Percentiles rank a stretch among this genome's conserved stretches.
These are phyloP conservation scores for Nomada fabriciana DNA, from an alignment of 2,888 invertebrate genomes.

Conservation along the genomic window DNA sequence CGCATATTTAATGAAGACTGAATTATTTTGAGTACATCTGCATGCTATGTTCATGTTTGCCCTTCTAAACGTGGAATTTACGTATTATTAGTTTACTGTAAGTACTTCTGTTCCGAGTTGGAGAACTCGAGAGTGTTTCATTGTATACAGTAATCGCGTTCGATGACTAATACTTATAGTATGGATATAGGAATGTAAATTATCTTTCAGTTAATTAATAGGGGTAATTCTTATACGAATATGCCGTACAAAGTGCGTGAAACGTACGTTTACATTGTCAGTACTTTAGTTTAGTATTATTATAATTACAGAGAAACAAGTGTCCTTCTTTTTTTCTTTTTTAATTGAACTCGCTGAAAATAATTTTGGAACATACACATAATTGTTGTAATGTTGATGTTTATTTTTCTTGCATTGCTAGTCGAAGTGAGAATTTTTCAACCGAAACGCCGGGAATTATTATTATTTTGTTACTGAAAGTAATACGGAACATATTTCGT, in stretches of 20 bases:
- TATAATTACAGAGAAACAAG: neutral
- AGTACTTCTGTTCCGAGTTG: neutral
- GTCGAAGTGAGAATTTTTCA: constrained; percentile 22
- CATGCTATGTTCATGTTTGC: neutral
- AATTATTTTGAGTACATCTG: constrained; percentile 22
- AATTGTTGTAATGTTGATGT: neutral
- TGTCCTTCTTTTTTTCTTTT: neutral
- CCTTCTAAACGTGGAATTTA: neutral
- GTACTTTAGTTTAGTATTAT: constrained; percentile 12
- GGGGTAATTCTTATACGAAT: neutral
- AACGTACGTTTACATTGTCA: constrained; percentile 18
- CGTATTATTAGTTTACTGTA: neutral
- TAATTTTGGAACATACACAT: neutral
- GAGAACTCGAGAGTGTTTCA: neutral
- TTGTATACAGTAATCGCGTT: neutral
- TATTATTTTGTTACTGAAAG: no score
- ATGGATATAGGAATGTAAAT: neutral
- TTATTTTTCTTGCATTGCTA: constrained; percentile 37
- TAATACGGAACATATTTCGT: no score
- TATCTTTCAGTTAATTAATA: neutral
- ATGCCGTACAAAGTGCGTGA: constrained; percentile 38
- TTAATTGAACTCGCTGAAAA: neutral
- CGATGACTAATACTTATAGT: neutral
- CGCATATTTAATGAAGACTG: constrained; percentile 42
- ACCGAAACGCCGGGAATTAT: no score